These are phyloP conservation scores for Dendrocincla fuliginosa DNA, from an alignment of 2,797 vertebrate species.

Conservation along the genomic window DNA sequence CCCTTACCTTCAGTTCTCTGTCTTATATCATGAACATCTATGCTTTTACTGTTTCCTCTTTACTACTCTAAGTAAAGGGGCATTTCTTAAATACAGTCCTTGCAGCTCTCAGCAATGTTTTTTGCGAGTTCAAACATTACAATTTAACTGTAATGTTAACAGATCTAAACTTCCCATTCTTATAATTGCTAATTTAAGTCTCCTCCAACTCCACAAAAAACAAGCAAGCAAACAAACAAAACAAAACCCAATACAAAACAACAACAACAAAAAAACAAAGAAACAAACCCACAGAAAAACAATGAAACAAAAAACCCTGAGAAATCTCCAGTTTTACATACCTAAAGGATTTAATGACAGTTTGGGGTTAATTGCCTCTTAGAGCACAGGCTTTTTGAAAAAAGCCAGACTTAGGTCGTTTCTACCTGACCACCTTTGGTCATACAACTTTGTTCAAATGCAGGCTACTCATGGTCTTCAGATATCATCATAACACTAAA, in stretches of 20 bases:
- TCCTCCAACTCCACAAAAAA: background rate
- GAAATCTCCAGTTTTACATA: background rate
- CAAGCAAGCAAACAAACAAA: background rate
- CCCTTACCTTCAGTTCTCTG: background rate
- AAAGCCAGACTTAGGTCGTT: background rate
- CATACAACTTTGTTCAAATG: background rate
- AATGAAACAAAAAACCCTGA: accelerated
- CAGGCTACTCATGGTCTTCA: background rate
- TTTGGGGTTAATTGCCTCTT: background rate
- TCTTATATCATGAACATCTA: background rate
- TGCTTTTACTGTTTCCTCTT: background rate
- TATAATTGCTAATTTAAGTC: background rate
- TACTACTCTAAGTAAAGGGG: background rate
- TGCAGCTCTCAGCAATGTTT: background rate
- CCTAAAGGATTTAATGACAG: background rate
- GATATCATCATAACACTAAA: background rate
- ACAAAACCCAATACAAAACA: background rate
- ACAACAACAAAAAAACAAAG: too few relatives aligned
- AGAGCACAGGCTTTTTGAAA: background rate
- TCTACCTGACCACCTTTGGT: background rate
- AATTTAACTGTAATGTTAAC: background rate
- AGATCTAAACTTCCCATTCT: background rate
- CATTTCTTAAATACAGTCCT: background rate
- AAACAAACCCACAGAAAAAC: background rate
- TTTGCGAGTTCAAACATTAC: background rate